phyloP scores from a whole-genome alignment of 2,888 invertebrate genomes.

The Sisyra nigra region DNA sequence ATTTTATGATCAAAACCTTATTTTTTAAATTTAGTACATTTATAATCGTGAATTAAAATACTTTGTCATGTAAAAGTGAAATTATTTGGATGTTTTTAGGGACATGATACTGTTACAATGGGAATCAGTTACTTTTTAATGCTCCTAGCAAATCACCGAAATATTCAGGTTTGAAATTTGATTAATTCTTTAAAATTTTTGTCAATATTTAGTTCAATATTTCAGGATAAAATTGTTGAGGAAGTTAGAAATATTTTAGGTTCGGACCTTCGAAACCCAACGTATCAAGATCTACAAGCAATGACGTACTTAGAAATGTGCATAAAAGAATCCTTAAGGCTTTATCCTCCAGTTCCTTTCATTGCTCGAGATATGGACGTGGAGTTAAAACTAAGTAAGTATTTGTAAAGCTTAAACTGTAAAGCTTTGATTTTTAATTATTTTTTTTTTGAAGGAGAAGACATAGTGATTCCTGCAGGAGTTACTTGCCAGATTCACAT shows the following conservation, averaged over 20 bases:
- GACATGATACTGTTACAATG: slow-evolving; percentile 35
- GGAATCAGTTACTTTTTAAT: slow-evolving; percentile 27
- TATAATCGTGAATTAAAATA: too few species aligned
- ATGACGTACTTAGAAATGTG: slow-evolving; percentile 6
- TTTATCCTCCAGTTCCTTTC: slow-evolving; percentile 5
- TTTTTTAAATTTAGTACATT: too few species aligned
- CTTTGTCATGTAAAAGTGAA: neutral
- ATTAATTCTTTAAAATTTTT: neutral
- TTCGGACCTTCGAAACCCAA: neutral
- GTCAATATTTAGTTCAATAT: neutral
- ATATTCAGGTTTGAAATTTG: slow-evolving; percentile 20
- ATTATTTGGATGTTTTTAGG: slow-evolving; percentile 22
- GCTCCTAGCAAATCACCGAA: slow-evolving; percentile 29
- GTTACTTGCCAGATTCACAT: slow-evolving; percentile 1
- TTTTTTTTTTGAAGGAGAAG: neutral
- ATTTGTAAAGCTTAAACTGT: neutral
- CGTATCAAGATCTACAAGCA: neutral
- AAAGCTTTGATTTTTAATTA: neutral
- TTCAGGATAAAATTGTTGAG: slow-evolving; percentile 4
- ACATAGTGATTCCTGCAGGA: slow-evolving; percentile 14
- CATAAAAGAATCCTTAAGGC: slow-evolving; percentile 5
- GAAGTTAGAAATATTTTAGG: slow-evolving; percentile 6
- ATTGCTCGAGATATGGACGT: neutral
- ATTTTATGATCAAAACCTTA: too few species aligned
- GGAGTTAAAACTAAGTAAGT: neutral